A percentile compares a stretch with the other conserved stretches of the same genome.
Evolutionary conservation across 2,113 vertebrate species (phyloP).

Genomic region (Melospiza georgiana): DNA sequence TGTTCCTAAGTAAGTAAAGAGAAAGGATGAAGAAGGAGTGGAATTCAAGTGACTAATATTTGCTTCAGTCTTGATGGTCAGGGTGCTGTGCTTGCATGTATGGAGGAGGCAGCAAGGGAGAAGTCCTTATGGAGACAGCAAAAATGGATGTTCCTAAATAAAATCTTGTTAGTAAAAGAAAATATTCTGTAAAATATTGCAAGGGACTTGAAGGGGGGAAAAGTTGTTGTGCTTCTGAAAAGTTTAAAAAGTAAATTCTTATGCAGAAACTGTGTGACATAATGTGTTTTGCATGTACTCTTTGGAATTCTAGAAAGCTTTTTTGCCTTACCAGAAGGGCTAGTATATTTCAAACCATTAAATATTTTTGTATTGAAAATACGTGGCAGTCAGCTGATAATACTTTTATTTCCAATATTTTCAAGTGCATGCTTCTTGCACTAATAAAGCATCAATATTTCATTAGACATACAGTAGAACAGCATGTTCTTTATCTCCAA

Average conservation of each 20-base stretch:
- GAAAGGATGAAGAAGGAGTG: not conserved
- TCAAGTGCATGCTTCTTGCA: not conserved
- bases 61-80: not conserved
- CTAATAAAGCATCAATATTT: not conserved
- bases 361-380: not conserved
- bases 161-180: not conserved
- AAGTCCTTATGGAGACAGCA: not conserved
- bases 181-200: not conserved
- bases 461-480: not conserved
- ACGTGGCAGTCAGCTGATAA: not conserved
- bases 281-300: not conserved
- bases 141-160: not conserved
- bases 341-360: not conserved
- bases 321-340: not conserved
- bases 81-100: not conserved
- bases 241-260: not conserved
- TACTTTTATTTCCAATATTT: not conserved
- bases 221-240: not conserved
- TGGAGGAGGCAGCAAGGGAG: not conserved
- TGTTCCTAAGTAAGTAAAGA: not conserved
- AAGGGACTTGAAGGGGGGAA: not conserved
- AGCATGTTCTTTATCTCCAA: not conserved
- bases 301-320: not conserved
- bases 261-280: not conserved
- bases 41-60: not conserved